These are phyloP conservation scores for Didymodactylos carnosus DNA, from an alignment of 2,888 invertebrate species.

Conservation along the genomic window DNA sequence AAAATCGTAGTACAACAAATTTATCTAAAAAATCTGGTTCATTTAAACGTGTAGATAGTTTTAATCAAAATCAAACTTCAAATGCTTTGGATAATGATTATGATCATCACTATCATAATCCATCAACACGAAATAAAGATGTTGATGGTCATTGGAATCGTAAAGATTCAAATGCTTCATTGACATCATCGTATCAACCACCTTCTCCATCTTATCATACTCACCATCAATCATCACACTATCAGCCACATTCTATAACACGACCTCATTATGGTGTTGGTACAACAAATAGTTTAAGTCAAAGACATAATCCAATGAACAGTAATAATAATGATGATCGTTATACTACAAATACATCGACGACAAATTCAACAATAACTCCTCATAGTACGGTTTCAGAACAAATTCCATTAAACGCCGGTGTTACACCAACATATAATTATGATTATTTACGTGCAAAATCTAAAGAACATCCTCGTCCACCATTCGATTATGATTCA, in stretches of 20 bases:
- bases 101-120: background rate
- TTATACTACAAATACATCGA: background rate
- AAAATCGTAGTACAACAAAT: background rate
- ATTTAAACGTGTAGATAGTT: background rate
- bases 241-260: too few relatives aligned
- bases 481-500: background rate
- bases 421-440: background rate
- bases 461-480: background rate
- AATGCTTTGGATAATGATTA: background rate
- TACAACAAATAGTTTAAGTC: background rate
- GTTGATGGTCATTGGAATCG: too few relatives aligned
- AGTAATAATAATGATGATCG: background rate
- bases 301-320: background rate
- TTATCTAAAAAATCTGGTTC: background rate
- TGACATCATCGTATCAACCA: too few relatives aligned
- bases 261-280: too few relatives aligned
- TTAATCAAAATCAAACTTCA: too few relatives aligned
- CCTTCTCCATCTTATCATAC: too few relatives aligned
- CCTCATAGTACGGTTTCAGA: background rate
- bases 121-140: background rate
- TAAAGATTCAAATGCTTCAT: background rate
- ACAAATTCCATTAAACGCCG: too few relatives aligned
- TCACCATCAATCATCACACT: background rate
- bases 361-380: background rate
- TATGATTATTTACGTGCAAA: slow-evolving; percentile 1